Percentiles rank a stretch among this genome's conserved stretches.
Evolutionary conservation across 2,888 invertebrate species (phyloP).

Genomic region (Colletes collaris): DNA sequence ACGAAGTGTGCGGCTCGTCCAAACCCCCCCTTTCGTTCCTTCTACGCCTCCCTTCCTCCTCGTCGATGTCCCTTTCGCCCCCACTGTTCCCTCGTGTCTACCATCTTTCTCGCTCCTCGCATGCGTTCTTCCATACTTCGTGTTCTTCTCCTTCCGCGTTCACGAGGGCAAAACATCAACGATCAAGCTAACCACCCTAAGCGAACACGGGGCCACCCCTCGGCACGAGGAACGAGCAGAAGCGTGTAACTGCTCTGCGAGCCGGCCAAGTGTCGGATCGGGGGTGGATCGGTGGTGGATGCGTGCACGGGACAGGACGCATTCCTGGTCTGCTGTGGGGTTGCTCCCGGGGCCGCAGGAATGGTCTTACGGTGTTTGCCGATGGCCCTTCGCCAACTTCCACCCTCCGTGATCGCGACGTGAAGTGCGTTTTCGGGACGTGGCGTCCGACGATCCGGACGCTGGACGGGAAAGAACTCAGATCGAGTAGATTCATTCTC

Average conservation of each 20-base stretch:
- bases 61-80: slow-evolving; percentile 1
- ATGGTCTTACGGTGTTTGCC: slow-evolving; percentile 65
- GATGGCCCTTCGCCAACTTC: slow-evolving; percentile 58
- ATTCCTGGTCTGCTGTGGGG: slow-evolving; percentile 56
- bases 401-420: slow-evolving; percentile 48
- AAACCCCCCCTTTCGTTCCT: slow-evolving; percentile 3
- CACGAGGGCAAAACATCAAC: slow-evolving; percentile 74
- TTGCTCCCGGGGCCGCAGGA: slow-evolving; percentile 51
- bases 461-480: not conserved
- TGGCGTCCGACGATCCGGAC: slow-evolving; percentile 2
- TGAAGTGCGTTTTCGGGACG: slow-evolving; percentile 30
- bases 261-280: slow-evolving; percentile 69
- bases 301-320: slow-evolving; percentile 71
- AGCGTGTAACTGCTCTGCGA: slow-evolving; percentile 69
- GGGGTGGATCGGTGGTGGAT: slow-evolving; percentile 58
- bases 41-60: slow-evolving; percentile 13
- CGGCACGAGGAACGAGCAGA: slow-evolving; percentile 43
- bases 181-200: slow-evolving; percentile 72
- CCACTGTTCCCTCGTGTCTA: not conserved
- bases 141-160: slow-evolving; percentile 38
- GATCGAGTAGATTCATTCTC: slow-evolving; percentile 30
- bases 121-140: slow-evolving; percentile 12
- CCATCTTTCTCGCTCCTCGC: slow-evolving; percentile 3
- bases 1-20: slow-evolving; percentile 74
- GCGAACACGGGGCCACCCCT: slow-evolving; percentile 58